Conservation (phyloP, 1,140 invertebrate genomes). For the Cardiocondyla obscurior region DNA sequence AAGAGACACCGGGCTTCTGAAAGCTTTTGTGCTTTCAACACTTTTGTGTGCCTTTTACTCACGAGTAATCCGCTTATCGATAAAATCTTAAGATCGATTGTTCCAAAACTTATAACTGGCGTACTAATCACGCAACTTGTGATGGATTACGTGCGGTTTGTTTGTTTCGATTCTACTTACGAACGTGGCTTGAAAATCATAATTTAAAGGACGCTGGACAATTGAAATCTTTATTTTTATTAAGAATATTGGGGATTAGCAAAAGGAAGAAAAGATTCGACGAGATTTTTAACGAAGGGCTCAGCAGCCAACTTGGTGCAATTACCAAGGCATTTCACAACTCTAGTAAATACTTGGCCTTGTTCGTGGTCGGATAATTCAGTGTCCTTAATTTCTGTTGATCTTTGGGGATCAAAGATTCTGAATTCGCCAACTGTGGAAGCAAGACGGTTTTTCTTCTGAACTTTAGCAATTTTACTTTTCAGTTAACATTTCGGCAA, state of each 20-base stretch:
- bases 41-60: neutral
- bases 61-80: slow-evolving; percentile 28
- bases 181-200: neutral
- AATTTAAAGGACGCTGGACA: neutral
- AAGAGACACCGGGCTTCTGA: neutral
- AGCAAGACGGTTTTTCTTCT: neutral
- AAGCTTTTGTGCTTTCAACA: slow-evolving; percentile 17
- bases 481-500: neutral
- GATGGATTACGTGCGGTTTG: neutral
- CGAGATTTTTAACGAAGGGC: slow-evolving; percentile 18
- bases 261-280: neutral
- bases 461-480: neutral
- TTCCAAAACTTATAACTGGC: neutral
- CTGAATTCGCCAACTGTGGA: neutral
- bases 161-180: neutral
- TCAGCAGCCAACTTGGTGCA: neutral
- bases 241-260: neutral
- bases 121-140: neutral
- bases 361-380: slow-evolving; percentile 10
- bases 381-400: slow-evolving; percentile 15
- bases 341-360: neutral
- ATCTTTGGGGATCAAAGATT: slow-evolving; percentile 14
- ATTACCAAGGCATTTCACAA: neutral
- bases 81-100: neutral
- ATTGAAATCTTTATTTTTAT: neutral